Conservation (phyloP, 2,797 vertebrate species). For the Pseudochaenichthys georgianus region DNA sequence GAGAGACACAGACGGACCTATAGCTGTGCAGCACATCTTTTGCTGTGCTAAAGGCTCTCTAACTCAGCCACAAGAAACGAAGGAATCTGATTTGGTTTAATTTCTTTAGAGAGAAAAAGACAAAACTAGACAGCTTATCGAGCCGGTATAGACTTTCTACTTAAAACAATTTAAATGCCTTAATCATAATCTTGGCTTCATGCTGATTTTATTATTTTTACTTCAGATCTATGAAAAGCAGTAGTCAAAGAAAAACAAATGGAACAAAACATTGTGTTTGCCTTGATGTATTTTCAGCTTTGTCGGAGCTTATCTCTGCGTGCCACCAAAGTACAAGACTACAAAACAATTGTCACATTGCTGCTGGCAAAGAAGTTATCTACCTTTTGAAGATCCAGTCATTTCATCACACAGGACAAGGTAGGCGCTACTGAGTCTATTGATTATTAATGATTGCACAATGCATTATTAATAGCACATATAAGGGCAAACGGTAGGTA, state of each 20-base stretch:
- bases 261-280: constrained; percentile 40
- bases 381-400: constrained; percentile 37
- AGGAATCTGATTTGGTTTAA: constrained; percentile 1
- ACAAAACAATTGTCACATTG: constrained; percentile 44
- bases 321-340: constrained; percentile 33
- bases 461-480: constrained; percentile 23
- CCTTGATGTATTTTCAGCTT: constrained; percentile 12
- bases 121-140: constrained; percentile 7
- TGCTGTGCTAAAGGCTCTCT: constrained; percentile 6
- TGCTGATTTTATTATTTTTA: constrained; percentile 36
- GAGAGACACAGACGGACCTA: constrained; percentile 13
- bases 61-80: constrained; percentile 2
- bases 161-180: constrained; percentile 43
- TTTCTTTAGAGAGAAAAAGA: constrained; percentile 22
- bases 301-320: constrained; percentile 43
- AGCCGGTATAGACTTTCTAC: constrained; percentile 9
- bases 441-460: constrained; percentile 31
- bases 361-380: constrained; percentile 43
- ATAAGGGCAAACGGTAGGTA: not conserved
- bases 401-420: constrained; percentile 47
- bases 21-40: constrained; percentile 25
- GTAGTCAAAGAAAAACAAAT: not conserved
- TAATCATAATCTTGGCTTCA: constrained; percentile 38
- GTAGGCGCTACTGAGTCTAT: constrained; percentile 21
- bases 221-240: constrained; percentile 46